These are phyloP conservation scores for Eurystomus gularis DNA, from an alignment of 2,113 vertebrate species.

Conservation along the genomic window DNA sequence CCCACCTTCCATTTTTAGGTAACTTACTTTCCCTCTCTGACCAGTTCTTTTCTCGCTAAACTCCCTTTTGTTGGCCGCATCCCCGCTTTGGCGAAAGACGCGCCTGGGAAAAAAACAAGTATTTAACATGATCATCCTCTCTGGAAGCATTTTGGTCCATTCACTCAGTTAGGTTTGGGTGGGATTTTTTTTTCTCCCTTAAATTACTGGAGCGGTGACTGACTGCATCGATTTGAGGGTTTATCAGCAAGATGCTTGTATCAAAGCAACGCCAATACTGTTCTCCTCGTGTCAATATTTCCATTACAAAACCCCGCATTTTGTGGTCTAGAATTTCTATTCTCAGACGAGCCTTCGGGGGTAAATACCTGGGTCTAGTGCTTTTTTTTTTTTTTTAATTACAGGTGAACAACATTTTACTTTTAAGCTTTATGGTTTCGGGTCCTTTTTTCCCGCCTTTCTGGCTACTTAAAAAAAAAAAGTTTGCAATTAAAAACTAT, in stretches of 20 bases:
- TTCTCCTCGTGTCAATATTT: not conserved
- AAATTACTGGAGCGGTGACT: not conserved
- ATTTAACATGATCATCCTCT: not conserved
- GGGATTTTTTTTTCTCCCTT: accelerated
- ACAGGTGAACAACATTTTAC: not conserved
- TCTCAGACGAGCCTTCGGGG: not conserved
- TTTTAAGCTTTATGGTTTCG: not conserved
- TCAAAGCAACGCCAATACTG: not conserved
- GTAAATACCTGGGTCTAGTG: not conserved
- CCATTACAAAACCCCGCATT: not conserved
- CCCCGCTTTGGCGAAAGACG: not conserved
- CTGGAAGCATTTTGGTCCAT: not conserved
- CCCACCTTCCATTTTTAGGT: not conserved
- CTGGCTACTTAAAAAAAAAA: not conserved
- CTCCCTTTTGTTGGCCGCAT: not conserved
- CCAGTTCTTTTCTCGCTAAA: not conserved
- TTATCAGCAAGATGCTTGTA: not conserved
- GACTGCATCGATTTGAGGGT: not conserved
- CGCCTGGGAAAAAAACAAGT: conserved; percentile 19
- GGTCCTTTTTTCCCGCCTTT: not conserved
- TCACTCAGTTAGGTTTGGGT: not conserved
- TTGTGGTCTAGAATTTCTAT: not conserved
- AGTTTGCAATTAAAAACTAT: not conserved
- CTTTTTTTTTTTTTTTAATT: not conserved
- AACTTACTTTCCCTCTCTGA: not conserved